Base-by-base conservation (phyloP, 2,113 vertebrate species). In the Paralichthys olivaceus region DNA sequence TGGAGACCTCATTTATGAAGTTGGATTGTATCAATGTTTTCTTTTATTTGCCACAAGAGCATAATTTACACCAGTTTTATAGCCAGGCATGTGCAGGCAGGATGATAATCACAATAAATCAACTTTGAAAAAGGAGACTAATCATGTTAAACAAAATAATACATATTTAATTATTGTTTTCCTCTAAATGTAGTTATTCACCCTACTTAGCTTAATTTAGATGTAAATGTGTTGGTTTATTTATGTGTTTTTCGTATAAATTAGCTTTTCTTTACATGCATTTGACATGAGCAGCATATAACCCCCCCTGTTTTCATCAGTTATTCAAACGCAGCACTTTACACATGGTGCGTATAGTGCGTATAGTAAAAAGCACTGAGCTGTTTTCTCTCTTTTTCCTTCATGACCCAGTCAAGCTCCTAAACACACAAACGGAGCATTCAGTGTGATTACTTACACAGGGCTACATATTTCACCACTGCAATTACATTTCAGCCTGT, bases 401-500 rank as follows among this genome's bases (percentile, higher is more conserved):
- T 57, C 8, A n/a, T 66, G 69, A 81, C 72, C 59, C 57, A 54
- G 49, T 78, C 72, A 40, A 67, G 57, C 69, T 64, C 56, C 47
- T 23, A 81, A 68, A 74, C 61, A 79, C 72, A 91, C 84, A 89
- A 85, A 72, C 51, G 60, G 62, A 53, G 67, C 80, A 77, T 86
- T 88, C 73, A 85, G 56, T 63, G 63, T 67, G 69, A 88, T 88
- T 82, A 80, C 81, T 75, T 51, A 70, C 75, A 82, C 75, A 69
- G 82, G 80, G 75, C 58, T 25, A 75, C 77, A 79, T 87, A 45
- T 45, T 88, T 87, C 59, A 72, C 58, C 43, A n/a, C 3, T 7
- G 61, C 72, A 84, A 85, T 85, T 84, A 63, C 51, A 79, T 87
- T 88, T 87, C 84, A 65, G 80, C 58, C 64, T 69, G 49, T 81